phyloP scores from a whole-genome alignment of 1,140 invertebrate genomes.

The Caenorhabditis brenneri region DNA sequence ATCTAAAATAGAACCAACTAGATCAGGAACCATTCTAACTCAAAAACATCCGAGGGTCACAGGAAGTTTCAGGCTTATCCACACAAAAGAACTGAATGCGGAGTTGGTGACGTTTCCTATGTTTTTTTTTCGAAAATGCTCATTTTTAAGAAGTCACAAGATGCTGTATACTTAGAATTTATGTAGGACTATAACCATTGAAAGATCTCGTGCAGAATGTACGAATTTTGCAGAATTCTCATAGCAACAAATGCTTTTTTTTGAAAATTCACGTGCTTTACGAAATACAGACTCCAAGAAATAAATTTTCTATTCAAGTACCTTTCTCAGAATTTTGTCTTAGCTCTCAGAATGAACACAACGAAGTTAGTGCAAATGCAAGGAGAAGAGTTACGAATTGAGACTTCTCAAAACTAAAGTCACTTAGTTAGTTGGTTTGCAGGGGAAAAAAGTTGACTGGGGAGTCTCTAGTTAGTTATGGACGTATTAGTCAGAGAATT shows the following conservation, averaged over 20 bases:
- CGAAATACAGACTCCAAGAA: no score
- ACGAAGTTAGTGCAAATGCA: not conserved
- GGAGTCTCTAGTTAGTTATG: conserved; percentile 8
- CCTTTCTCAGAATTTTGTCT: not conserved
- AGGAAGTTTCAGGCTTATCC: not conserved
- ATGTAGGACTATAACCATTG: no score
- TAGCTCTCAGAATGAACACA: not conserved
- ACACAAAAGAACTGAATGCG: not conserved
- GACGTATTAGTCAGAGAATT: conserved; percentile 21
- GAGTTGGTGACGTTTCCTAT: not conserved
- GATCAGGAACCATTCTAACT: not conserved
- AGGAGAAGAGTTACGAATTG: not conserved
- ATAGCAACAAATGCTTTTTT: not conserved
- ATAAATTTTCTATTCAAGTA: not conserved
- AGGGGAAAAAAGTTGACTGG: not conserved
- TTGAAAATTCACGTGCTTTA: not conserved
- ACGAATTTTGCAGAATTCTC: no score
- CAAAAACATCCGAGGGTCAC: not conserved
- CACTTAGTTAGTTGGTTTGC: not conserved
- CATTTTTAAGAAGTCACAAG: no score
- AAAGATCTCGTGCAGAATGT: no score
- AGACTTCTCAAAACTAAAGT: not conserved
- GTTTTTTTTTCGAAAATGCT: not conserved
- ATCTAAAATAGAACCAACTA: not conserved
- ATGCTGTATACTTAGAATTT: no score